Evolutionary conservation across 37 sponge, comb jelly and placozoan species (phyloP), one percentile per base, ranked within the genome.

Genomic region (Beroe ovata): DNA sequence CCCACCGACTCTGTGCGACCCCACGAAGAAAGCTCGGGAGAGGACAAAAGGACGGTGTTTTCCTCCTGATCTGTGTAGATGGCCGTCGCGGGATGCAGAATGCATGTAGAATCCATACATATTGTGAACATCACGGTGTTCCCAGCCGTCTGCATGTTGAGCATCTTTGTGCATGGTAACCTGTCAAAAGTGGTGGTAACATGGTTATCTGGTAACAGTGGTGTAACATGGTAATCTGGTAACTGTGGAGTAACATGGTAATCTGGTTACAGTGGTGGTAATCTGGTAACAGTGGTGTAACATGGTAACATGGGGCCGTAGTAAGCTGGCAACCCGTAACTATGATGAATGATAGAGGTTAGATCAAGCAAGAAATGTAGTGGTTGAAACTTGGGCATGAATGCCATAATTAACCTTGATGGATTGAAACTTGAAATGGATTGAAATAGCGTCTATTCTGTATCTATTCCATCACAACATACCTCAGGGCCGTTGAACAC

Each of bases 401-500:
- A n/a, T n/a, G n/a, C n/a, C n/a, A n/a, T n/a, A n/a, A n/a, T n/a
- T n/a, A n/a, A n/a, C n/a, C n/a, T n/a, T n/a, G n/a, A n/a, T n/a
- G n/a, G n/a, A n/a, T n/a, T n/a, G n/a, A n/a, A n/a, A n/a, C n/a
- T n/a, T n/a, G n/a, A n/a, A n/a, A n/a, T n/a, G n/a, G n/a, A n/a
- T n/a, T n/a, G n/a, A n/a, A n/a, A n/a, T n/a, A n/a, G n/a, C n/a
- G n/a, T n/a, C n/a, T n/a, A n/a, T n/a, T n/a, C n/a, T n/a, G n/a
- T n/a, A n/a, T n/a, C n/a, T n/a, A n/a, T n/a, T n/a, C n/a, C n/a
- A n/a, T n/a, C n/a, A n/a, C n/a, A n/a, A n/a, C 54, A 6, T 47
- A 90, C 90, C 91, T 98, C 99, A 11, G 99, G 99, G 32, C 99
- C 99, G 88, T 96, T 96, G 92, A 98, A 98, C 29, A 98, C 96